Percentiles rank a stretch among this genome's conserved stretches.
Conservation (phyloP, 2,797 vertebrate genomes). For the Artibeus jamaicensis region DNA sequence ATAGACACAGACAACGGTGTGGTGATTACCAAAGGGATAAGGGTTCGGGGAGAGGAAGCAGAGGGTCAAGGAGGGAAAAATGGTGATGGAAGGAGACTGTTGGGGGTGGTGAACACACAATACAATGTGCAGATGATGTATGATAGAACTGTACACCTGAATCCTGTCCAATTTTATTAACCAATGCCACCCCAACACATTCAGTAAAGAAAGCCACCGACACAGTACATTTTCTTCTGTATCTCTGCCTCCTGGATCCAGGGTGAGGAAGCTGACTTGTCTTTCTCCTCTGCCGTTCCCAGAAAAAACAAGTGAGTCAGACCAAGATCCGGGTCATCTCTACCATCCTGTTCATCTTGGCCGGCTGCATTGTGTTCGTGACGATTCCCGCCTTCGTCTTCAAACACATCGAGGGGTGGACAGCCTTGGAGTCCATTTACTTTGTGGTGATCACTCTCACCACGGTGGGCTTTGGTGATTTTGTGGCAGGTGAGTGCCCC, state of each 20-base stretch:
- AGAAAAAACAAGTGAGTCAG: conserved; percentile 98
- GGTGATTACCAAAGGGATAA: neutral
- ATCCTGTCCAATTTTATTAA: neutral
- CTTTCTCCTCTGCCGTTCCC: conserved; percentile 70
- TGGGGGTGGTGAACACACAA: neutral
- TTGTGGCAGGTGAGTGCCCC: conserved; percentile 92
- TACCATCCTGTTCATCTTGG: conserved; percentile 96
- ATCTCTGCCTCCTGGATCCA: neutral
- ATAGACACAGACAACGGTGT: no score
- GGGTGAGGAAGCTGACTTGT: conserved; percentile 24
- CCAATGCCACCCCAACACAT: neutral
- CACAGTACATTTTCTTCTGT: neutral
- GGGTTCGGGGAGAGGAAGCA: neutral
- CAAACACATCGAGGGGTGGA: conserved; percentile 96
- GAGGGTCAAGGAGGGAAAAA: neutral
- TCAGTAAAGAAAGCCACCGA: neutral
- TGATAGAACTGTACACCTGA: neutral
- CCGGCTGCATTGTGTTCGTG: conserved; percentile 96
- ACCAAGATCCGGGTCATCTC: conserved; percentile 99
- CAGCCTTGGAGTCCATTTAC: conserved; percentile 95
- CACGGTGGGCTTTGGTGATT: conserved; percentile 98
- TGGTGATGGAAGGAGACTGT: neutral
- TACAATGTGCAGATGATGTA: neutral
- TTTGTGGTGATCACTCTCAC: conserved; percentile 98
- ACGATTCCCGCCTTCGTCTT: conserved; percentile 97